Evolutionary conservation across 2,113 vertebrate genomes (phyloP).

Genomic region (Sinosuthora webbiana): DNA sequence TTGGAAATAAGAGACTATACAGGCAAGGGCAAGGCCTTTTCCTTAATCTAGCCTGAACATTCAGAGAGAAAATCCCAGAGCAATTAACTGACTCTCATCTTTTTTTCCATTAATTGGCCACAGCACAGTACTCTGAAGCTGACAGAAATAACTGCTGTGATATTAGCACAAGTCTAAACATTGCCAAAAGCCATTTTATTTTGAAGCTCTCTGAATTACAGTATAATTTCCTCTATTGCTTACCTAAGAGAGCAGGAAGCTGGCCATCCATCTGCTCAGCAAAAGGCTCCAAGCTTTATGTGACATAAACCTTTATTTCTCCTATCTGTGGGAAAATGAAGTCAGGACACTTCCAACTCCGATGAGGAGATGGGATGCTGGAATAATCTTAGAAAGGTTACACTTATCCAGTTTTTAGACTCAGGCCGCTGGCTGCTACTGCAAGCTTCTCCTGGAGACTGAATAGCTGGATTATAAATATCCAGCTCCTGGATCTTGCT

Average conservation of each 20-base stretch:
- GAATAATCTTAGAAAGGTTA: not conserved
- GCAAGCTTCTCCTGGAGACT: not conserved
- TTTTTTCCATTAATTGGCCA: slow-evolving; percentile 39
- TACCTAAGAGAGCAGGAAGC: slow-evolving; percentile 33
- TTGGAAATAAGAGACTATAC: slow-evolving; percentile 1
- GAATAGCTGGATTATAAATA: not conserved
- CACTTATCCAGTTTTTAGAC: not conserved
- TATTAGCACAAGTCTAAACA: not conserved
- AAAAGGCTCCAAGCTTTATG: not conserved
- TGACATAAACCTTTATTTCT: not conserved
- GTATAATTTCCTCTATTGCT: slow-evolving; percentile 47
- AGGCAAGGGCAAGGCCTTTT: slow-evolving; percentile 4
- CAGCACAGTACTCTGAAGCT: not conserved
- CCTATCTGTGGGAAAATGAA: slow-evolving; percentile 10
- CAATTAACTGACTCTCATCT: not conserved
- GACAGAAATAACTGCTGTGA: slow-evolving; percentile 38
- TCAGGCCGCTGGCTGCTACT: not conserved
- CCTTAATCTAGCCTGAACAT: not conserved
- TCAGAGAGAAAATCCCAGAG: slow-evolving; percentile 13
- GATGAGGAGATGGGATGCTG: not conserved
- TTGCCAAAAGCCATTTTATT: slow-evolving; percentile 40
- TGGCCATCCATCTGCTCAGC: not conserved
- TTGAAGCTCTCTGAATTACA: slow-evolving; percentile 9
- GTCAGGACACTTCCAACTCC: not conserved
- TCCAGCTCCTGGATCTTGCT: not conserved